phyloP scores from a whole-genome alignment of 2,888 invertebrate genomes.

The Pammene fasciana region DNA sequence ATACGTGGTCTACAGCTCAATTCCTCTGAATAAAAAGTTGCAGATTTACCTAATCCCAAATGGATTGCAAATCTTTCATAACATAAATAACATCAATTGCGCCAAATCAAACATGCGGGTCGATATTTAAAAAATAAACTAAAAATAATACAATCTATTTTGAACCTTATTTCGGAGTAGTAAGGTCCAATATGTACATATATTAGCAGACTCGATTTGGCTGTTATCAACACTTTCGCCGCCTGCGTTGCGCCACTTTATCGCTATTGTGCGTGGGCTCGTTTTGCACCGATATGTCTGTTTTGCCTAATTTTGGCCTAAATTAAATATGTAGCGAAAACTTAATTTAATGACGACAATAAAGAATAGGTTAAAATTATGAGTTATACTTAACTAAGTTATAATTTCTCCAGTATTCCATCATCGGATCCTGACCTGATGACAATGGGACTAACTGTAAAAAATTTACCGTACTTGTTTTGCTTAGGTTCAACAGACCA shows the following conservation, averaged over 20 bases:
- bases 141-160: neutral
- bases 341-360: no score
- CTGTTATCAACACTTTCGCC: slow-evolving; percentile 43
- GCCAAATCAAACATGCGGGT: slow-evolving; percentile 20
- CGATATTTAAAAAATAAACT: neutral
- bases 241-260: slow-evolving; percentile 35
- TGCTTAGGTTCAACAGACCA: no score
- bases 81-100: neutral
- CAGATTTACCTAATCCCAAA: slow-evolving; percentile 19
- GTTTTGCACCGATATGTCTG: slow-evolving; percentile 33
- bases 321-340: neutral
- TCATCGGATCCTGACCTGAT: no score
- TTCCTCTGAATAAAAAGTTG: neutral
- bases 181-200: neutral
- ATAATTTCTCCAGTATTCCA: no score
- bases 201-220: neutral
- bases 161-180: neutral
- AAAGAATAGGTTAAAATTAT: no score
- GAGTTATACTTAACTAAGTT: no score
- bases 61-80: slow-evolving; percentile 20
- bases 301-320: slow-evolving; percentile 15
- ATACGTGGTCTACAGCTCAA: no score
- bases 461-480: no score
- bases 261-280: slow-evolving; percentile 28
- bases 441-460: no score